Evolutionary conservation across 2,113 vertebrate species (phyloP).

Genomic region (Taurulus bubalis): DNA sequence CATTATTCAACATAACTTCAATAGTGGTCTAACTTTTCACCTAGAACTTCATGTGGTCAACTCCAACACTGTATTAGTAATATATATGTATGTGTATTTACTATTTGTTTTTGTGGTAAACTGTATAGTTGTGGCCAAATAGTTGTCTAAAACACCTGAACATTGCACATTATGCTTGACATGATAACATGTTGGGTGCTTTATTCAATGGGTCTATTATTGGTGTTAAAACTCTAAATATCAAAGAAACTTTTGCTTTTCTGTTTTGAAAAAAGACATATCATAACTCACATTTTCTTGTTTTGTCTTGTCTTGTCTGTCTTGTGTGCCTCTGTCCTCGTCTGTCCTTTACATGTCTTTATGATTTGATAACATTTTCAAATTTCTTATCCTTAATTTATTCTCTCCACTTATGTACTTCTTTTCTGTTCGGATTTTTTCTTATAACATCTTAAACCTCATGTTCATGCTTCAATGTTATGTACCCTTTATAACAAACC

Average conservation of each 20-base stretch:
- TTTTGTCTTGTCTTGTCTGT: slow-evolving; percentile 85
- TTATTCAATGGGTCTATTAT: slow-evolving; percentile 74
- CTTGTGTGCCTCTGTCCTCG: slow-evolving; percentile 77
- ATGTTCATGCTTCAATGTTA: slow-evolving; percentile 40
- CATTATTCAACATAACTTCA: neutral
- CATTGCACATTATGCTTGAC: neutral
- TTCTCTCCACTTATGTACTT: slow-evolving; percentile 48
- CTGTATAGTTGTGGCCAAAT: slow-evolving; percentile 44
- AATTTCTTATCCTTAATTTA: slow-evolving; percentile 47
- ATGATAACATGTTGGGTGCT: slow-evolving; percentile 63
- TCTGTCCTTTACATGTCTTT: slow-evolving; percentile 74
- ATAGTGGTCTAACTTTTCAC: neutral
- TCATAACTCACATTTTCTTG: slow-evolving; percentile 88
- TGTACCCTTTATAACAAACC: slow-evolving; percentile 32
- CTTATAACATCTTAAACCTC: slow-evolving; percentile 38
- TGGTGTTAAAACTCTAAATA: slow-evolving; percentile 46
- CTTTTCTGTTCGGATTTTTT: slow-evolving; percentile 22
- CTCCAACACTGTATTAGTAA: slow-evolving; percentile 26
- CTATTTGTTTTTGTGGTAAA: slow-evolving; percentile 46
- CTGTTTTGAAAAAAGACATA: slow-evolving; percentile 74
- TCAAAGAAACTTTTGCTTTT: slow-evolving; percentile 66
- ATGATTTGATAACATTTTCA: slow-evolving; percentile 64
- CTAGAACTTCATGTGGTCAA: slow-evolving; percentile 65
- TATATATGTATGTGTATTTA: slow-evolving; percentile 44
- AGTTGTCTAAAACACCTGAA: slow-evolving; percentile 78